Evolutionary conservation across 2,113 vertebrate genomes (phyloP).

Genomic region (Chitala chitala): DNA sequence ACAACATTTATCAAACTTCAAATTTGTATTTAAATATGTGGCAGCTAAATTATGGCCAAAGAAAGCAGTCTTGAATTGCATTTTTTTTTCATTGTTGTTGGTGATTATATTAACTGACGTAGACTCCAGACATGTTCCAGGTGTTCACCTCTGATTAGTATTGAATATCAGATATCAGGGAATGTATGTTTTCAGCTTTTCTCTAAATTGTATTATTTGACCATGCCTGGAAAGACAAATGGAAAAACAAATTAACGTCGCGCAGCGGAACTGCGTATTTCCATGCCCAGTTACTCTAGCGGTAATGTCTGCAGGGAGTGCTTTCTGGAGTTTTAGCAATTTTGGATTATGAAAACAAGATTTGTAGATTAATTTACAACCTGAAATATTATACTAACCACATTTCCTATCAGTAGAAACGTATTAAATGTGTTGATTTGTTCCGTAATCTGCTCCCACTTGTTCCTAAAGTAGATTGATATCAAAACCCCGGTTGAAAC

Average conservation of each 20-base stretch:
- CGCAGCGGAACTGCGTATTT: neutral
- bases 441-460: neutral
- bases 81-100: neutral
- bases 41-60: neutral
- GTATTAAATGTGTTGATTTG: constrained; percentile 9
- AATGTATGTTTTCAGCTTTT: neutral
- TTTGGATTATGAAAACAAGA: constrained; percentile 4
- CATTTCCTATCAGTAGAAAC: neutral
- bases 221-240: neutral
- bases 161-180: neutral
- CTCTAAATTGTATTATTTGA: neutral
- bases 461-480: neutral
- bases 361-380: constrained; percentile 9
- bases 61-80: neutral
- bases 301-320: neutral
- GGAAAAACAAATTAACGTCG: neutral
- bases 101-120: neutral
- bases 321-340: neutral
- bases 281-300: neutral
- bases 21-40: neutral
- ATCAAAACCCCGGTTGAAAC: neutral
- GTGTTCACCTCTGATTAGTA: neutral
- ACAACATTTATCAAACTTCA: neutral
- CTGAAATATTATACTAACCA: neutral
- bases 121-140: neutral